Base-by-base conservation (phyloP, 30 jellyfish, hydroid and myxozoan species). In the Mastigias papua region DNA sequence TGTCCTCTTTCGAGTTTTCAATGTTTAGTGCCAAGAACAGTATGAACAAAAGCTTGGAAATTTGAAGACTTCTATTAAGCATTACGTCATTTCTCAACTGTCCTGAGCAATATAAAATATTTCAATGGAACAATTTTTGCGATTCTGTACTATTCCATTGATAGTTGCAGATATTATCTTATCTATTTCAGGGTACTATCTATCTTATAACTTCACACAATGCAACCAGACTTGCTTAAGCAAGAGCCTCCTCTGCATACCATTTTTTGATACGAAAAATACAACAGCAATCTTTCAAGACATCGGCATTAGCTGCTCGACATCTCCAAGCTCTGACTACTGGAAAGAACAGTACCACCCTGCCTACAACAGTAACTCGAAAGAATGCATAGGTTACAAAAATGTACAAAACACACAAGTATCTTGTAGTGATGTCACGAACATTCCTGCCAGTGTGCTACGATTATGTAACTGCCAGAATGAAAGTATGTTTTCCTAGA, bases 391-490 rank as follows among this genome's bases (percentile, higher is more conserved):
- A 62, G 90, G 90, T 1, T 80, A 61, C 54, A 80, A 80, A 80
- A 37, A 48, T 21, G 90, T 80, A 3, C 90, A 76, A 15, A 29
- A 46, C 60, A 16, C 42, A 15, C 15, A 80, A 26, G 3, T 34
- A 32, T 15, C 31, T 5, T 80, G 90, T 30, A 31, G 35, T 21
- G 73, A 63, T 26, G 48, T 34, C 0, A 37, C 48, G 0, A 49
- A 17, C 19, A 34, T 80, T 64, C 90, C 90, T 3, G 35, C 27
- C 0, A 60, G 31, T 21, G 73, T 80, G 34, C 42, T 58, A 0
- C 63, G 90, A 48, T 23, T 80, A 34, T 80, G 90, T 46, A 80
- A 80, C 32, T 80, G 90, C 19, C 90, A 61, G 70, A 80, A 80
- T n/a, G 29, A 17, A 34, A 65, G 90, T 80, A 28, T 25, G 81